These are phyloP conservation scores for Strigops habroptila DNA, from an alignment of 2,113 vertebrate genomes.

Conservation along the genomic window DNA sequence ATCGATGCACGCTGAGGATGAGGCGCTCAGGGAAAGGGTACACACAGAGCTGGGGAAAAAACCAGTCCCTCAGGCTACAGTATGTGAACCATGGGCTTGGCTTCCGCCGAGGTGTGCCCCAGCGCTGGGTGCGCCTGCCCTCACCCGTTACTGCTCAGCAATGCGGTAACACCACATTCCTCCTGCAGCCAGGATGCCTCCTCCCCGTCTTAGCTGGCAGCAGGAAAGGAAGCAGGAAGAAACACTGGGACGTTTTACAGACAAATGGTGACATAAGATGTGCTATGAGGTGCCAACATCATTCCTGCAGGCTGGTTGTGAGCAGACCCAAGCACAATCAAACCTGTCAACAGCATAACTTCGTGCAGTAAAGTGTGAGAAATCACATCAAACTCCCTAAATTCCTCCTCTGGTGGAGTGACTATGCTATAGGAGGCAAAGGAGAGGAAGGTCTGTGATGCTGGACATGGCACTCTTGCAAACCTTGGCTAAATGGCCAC, in stretches of 20 bases:
- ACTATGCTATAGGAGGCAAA: background rate
- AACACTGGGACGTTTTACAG: fast-evolving
- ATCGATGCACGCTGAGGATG: background rate
- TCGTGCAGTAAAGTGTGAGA: fast-evolving
- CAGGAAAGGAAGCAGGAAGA: background rate
- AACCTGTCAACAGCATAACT: fast-evolving
- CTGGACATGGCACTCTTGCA: background rate
- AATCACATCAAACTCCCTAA: background rate
- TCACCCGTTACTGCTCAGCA: background rate
- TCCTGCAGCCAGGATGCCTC: background rate
- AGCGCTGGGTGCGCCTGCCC: slow-evolving; percentile 21
- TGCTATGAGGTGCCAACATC: background rate
- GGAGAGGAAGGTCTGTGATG: background rate
- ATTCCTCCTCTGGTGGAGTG: no score
- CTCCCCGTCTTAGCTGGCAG: background rate
- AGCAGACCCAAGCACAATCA: fast-evolving
- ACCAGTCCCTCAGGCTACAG: slow-evolving; percentile 20
- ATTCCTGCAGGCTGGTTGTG: fast-evolving
- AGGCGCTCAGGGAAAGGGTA: background rate
- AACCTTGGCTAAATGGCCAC: fast-evolving
- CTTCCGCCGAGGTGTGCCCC: background rate
- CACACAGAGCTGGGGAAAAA: background rate
- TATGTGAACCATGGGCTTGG: background rate
- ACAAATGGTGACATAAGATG: fast-evolving
- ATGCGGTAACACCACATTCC: slow-evolving; percentile 30